These are phyloP conservation scores for Ochropleura leucogaster DNA, from an alignment of 2,888 invertebrate genomes.

Conservation along the genomic window DNA sequence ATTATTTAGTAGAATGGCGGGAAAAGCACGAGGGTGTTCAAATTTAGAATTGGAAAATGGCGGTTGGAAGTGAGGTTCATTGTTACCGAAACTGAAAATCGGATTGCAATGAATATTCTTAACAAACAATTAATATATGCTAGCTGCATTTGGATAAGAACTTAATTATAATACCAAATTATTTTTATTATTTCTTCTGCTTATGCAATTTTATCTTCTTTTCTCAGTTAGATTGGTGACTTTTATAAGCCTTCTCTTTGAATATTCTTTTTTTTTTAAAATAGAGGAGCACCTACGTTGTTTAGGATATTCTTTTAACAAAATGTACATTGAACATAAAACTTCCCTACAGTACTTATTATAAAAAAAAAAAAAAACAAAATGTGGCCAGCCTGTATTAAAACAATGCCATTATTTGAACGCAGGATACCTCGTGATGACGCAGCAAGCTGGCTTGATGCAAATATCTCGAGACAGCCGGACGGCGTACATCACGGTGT, in stretches of 20 bases:
- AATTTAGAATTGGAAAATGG: slow-evolving; percentile 43
- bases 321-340: not conserved
- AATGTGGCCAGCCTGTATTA: not conserved
- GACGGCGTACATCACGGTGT: slow-evolving; percentile 64
- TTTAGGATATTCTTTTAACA: not conserved
- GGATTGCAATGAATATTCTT: slow-evolving; percentile 28
- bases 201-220: not conserved
- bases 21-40: slow-evolving; percentile 37
- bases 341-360: no score
- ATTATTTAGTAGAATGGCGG: slow-evolving; percentile 55
- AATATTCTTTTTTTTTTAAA: not conserved
- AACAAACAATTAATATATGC: slow-evolving; percentile 1
- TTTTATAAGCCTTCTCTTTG: not conserved
- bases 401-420: slow-evolving; percentile 33
- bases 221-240: slow-evolving; percentile 2
- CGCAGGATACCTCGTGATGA: slow-evolving; percentile 39
- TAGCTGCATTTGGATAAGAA: not conserved
- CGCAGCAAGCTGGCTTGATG: slow-evolving; percentile 45
- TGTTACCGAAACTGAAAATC: slow-evolving; percentile 36
- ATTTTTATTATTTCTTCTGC: not conserved
- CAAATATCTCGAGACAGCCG: slow-evolving; percentile 59
- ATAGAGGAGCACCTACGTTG: not conserved
- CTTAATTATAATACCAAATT: not conserved
- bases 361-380: not conserved
- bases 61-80: slow-evolving; percentile 16